Evolutionary conservation across 2,797 vertebrate genomes (phyloP).

Genomic region (Alectoris magna): DNA sequence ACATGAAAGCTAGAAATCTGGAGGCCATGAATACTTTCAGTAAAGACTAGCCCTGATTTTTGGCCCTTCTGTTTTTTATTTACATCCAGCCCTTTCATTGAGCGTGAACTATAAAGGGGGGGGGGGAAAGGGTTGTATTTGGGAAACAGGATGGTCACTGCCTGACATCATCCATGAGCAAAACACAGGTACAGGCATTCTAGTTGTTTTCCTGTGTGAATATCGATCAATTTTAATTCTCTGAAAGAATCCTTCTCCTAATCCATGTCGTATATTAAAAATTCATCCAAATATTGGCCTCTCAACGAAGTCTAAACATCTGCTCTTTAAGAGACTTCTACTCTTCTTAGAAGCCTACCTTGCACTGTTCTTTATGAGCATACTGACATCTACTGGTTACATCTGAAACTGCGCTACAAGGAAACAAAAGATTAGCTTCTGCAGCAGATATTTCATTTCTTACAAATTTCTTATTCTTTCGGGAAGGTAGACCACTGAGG

Average conservation of each 20-base stretch:
- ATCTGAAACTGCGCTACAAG: not conserved
- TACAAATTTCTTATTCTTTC: not conserved
- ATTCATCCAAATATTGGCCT: not conserved
- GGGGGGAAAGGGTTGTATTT: not conserved
- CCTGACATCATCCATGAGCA: not conserved
- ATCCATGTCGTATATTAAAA: not conserved
- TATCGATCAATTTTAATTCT: not conserved
- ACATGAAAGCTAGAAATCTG: not conserved
- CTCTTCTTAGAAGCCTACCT: not conserved
- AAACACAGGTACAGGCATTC: not conserved
- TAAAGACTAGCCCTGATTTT: not conserved
- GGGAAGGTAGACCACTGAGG: not conserved
- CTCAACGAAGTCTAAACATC: not conserved
- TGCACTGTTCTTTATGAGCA: slow-evolving; percentile 29
- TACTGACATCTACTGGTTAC: slow-evolving; percentile 75
- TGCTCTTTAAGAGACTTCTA: not conserved
- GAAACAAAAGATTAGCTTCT: not conserved
- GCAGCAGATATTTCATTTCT: not conserved
- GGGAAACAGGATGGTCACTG: not conserved
- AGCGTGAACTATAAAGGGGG: not conserved
- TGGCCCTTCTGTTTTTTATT: not conserved
- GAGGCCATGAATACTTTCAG: not conserved
- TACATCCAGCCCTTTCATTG: not conserved
- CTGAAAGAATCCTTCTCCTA: not conserved
- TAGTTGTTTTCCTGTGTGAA: not conserved